Conservation (phyloP, 2,888 invertebrate species). For the Gerris lacustris region DNA sequence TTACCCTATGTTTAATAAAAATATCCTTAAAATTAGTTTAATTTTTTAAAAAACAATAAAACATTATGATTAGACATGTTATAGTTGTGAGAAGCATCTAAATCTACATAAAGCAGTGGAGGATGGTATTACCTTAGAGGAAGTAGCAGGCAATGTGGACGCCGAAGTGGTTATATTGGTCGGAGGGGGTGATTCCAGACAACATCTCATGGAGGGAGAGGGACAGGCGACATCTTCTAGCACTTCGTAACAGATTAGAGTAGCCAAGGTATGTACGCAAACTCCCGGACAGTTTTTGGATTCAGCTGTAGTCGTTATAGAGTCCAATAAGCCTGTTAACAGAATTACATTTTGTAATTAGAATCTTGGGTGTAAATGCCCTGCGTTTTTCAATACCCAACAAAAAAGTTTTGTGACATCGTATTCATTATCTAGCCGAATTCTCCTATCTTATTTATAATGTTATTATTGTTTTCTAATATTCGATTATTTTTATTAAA, state of each 20-base stretch:
- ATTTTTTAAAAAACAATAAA: too few species aligned
- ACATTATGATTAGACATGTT: too few species aligned
- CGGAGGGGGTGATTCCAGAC: conserved; percentile 54
- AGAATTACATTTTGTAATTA: not conserved
- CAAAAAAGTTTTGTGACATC: too few species aligned
- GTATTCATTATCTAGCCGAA: too few species aligned
- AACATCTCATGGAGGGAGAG: conserved; percentile 68
- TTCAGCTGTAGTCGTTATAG: conserved; percentile 72
- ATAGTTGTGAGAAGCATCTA: too few species aligned
- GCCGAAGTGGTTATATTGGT: conserved; percentile 17
- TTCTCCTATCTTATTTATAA: too few species aligned
- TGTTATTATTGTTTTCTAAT: too few species aligned
- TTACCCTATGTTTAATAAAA: too few species aligned
- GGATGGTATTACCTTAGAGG: not conserved
- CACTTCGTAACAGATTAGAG: conserved; percentile 74
- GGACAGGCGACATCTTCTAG: conserved; percentile 71
- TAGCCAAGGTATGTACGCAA: conserved; percentile 74
- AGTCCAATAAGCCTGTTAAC: conserved; percentile 61
- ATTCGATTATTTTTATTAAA: too few species aligned
- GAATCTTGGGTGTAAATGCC: too few species aligned
- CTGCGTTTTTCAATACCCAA: too few species aligned
- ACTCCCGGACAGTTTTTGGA: conserved; percentile 78
- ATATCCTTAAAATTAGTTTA: too few species aligned
- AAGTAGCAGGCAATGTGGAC: conserved; percentile 15
- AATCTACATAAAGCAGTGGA: not conserved